Evolutionary conservation across 2,888 invertebrate genomes (phyloP).

Genomic region (Archips crataeganus): DNA sequence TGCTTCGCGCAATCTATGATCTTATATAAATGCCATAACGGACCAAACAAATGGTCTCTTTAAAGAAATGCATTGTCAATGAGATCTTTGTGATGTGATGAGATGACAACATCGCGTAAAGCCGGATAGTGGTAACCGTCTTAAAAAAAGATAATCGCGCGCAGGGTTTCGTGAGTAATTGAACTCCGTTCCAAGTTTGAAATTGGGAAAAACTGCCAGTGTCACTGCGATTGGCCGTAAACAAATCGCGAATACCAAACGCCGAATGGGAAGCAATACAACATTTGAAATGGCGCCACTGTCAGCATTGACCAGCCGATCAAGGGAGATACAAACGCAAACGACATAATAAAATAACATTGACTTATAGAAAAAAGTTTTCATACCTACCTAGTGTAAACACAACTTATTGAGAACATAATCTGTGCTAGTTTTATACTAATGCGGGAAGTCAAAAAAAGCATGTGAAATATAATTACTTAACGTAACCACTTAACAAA

Average conservation of each 20-base stretch:
- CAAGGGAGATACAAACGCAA: not conserved
- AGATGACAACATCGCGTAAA: not conserved
- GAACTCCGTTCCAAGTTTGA: not conserved
- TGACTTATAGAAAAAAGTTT: too few relatives aligned
- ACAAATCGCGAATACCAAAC: not conserved
- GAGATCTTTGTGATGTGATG: not conserved
- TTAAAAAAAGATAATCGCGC: not conserved
- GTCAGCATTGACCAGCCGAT: not conserved
- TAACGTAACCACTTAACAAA: too few relatives aligned
- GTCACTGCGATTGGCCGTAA: not conserved
- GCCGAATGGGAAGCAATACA: not conserved
- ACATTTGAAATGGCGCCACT: not conserved
- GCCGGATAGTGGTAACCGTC: not conserved
- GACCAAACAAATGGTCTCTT: slow-evolving; percentile 44
- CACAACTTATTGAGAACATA: too few relatives aligned
- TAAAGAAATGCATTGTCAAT: slow-evolving; percentile 5
- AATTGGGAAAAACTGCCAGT: slow-evolving; percentile 1
- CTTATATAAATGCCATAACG: slow-evolving; percentile 58
- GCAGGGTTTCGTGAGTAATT: not conserved
- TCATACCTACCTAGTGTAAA: too few relatives aligned
- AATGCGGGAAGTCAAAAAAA: too few relatives aligned
- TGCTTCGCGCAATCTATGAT: slow-evolving; percentile 47
- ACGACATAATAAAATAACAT: not conserved
- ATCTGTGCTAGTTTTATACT: too few relatives aligned
- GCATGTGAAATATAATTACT: too few relatives aligned